A percentile compares a stretch with the other conserved stretches of the same genome.
phyloP scores from a whole-genome alignment of 1,140 invertebrate genomes.

The Trichonephila clavipes region DNA sequence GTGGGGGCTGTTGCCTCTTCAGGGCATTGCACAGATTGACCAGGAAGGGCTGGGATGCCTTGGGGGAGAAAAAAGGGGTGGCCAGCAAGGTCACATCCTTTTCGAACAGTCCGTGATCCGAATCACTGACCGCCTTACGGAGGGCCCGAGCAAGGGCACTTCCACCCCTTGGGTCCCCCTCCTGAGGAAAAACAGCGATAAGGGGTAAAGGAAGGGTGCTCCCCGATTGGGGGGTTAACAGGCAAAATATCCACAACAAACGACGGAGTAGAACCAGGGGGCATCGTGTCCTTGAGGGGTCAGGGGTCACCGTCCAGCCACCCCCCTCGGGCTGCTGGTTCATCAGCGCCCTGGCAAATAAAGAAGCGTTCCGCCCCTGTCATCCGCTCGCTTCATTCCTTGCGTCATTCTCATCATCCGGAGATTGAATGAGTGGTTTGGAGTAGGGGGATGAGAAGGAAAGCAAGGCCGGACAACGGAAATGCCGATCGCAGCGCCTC shows the following conservation, averaged over 20 bases:
- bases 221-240: conserved; percentile 9
- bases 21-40: conserved; percentile 43
- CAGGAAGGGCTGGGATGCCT: conserved; percentile 6
- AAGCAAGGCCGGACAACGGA: conserved; percentile 21
- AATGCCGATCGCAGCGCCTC: background rate
- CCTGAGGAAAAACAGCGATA: conserved; percentile 58
- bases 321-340: conserved; percentile 4
- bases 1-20: conserved; percentile 54
- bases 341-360: conserved; percentile 10
- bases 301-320: background rate
- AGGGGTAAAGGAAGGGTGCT: conserved; percentile 57
- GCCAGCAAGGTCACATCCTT: conserved; percentile 65
- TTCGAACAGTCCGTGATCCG: conserved; percentile 48
- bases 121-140: conserved; percentile 63
- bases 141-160: conserved; percentile 35
- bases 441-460: background rate
- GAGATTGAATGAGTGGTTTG: conserved; percentile 22
- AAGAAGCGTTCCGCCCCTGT: conserved; percentile 24
- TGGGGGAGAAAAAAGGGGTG: conserved; percentile 37
- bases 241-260: conserved; percentile 50
- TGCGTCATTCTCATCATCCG: conserved; percentile 7
- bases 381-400: background rate
- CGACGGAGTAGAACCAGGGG: conserved; percentile 12
- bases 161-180: conserved; percentile 22
- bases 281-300: conserved; percentile 36